These are phyloP conservation scores for Platanista minor DNA, from an alignment of 2,113 vertebrate genomes.

Conservation along the genomic window DNA sequence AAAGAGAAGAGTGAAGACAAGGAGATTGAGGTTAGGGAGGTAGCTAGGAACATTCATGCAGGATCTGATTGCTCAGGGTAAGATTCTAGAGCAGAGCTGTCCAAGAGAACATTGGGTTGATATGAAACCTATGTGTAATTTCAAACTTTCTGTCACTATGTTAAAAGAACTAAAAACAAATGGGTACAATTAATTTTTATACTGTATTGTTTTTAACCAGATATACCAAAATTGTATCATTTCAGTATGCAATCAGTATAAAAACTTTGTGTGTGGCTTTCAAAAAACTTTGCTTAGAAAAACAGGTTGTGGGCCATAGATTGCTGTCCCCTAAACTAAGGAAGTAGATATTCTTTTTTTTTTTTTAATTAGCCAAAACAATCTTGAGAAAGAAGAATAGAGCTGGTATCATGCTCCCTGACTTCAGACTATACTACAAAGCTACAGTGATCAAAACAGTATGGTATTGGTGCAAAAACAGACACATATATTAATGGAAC, in stretches of 20 bases:
- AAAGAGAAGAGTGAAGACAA: neutral
- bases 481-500: too few relatives aligned
- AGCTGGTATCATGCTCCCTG: too few relatives aligned
- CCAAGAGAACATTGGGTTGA: neutral
- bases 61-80: neutral
- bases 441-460: too few relatives aligned
- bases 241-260: neutral
- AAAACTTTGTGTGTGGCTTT: neutral
- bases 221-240: neutral
- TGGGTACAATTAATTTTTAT: neutral
- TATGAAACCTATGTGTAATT: neutral
- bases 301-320: too few relatives aligned
- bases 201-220: neutral
- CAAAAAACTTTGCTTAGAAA: too few relatives aligned
- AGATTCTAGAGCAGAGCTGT: neutral
- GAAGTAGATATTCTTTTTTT: too few relatives aligned
- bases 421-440: too few relatives aligned
- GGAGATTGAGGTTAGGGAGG: neutral
- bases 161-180: neutral
- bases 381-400: too few relatives aligned
- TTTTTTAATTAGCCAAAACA: too few relatives aligned
- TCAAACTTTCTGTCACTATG: neutral
- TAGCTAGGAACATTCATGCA: neutral
- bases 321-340: too few relatives aligned
- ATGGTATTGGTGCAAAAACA: too few relatives aligned